Evolutionary conservation across 1,140 invertebrate species (phyloP).

Genomic region (Bradysia coprophila): DNA sequence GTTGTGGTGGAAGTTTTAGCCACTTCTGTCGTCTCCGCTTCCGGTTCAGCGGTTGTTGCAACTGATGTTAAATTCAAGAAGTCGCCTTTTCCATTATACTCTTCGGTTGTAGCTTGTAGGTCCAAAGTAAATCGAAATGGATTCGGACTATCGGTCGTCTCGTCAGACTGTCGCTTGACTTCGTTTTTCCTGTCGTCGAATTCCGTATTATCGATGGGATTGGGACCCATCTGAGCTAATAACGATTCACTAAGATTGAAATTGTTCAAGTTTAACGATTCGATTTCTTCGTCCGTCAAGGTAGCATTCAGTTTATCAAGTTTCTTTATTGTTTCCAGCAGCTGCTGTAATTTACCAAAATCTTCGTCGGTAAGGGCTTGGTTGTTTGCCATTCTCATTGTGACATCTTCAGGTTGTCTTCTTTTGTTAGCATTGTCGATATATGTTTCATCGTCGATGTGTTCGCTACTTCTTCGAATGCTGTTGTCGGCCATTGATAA

Average conservation of each 20-base stretch:
- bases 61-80: too few relatives aligned
- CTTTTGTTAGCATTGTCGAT: too few relatives aligned
- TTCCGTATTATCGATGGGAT: slow-evolving; percentile 11
- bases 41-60: too few relatives aligned
- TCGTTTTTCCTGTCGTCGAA: slow-evolving; percentile 15
- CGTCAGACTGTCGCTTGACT: slow-evolving; percentile 14
- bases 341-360: slow-evolving; percentile 16
- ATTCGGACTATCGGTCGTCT: slow-evolving; percentile 5
- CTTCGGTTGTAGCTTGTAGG: slow-evolving; percentile 6
- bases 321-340: slow-evolving; percentile 18
- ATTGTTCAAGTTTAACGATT: slow-evolving; percentile 13
- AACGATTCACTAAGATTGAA: slow-evolving; percentile 13
- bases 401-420: too few relatives aligned
- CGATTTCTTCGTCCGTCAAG: slow-evolving; percentile 15
- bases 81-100: slow-evolving; percentile 5
- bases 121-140: slow-evolving; percentile 1
- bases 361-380: too few relatives aligned
- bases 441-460: too few relatives aligned
- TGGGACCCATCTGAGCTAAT: background rate
- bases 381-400: too few relatives aligned
- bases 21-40: too few relatives aligned
- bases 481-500: too few relatives aligned
- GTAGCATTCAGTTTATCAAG: slow-evolving; percentile 25
- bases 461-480: too few relatives aligned
- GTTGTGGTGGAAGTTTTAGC: slow-evolving; percentile 7